These are phyloP conservation scores for Ormyrus labotus DNA, from an alignment of 2,888 invertebrate species.

Conservation along the genomic window DNA sequence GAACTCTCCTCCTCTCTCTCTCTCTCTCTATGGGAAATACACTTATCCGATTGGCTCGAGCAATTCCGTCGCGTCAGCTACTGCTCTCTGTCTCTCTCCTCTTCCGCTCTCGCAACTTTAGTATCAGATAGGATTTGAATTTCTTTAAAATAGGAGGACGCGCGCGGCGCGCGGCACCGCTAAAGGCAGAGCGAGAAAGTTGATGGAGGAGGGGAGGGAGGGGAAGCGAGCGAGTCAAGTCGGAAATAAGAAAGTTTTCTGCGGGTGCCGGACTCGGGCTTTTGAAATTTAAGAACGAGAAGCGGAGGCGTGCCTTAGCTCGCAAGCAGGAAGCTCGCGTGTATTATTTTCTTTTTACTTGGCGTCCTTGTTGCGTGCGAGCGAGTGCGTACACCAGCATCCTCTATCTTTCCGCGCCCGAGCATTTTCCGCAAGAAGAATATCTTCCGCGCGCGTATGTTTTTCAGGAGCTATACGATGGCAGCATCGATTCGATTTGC, in stretches of 20 bases:
- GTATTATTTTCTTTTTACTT: conserved; percentile 51
- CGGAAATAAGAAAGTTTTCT: conserved; percentile 62
- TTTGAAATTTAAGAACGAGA: conserved; percentile 59
- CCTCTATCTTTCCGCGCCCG: conserved; percentile 1
- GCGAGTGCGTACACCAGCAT: too few species aligned
- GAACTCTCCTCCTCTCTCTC: conserved; percentile 58
- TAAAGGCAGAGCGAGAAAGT: background rate
- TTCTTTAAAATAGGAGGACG: conserved; percentile 63
- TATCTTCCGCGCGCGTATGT: conserved; percentile 30
- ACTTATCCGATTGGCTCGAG: conserved; percentile 75
- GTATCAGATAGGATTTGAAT: conserved; percentile 69
- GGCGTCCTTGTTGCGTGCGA: conserved; percentile 4
- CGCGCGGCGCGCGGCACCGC: conserved; percentile 15
- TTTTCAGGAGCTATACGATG: background rate
- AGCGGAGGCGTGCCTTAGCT: conserved; percentile 18
- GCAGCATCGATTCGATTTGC: conserved; percentile 52
- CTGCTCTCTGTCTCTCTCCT: background rate
- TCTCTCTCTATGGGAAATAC: conserved; percentile 70
- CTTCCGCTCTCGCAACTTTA: conserved; percentile 63
- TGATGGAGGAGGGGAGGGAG: conserved; percentile 21
- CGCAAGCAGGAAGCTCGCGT: conserved; percentile 40
- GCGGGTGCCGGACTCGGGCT: conserved; percentile 43
- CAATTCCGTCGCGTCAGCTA: conserved; percentile 73
- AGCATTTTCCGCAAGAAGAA: conserved; percentile 31
- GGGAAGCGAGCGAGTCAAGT: conserved; percentile 36